These are phyloP conservation scores for Philopotamus ludificatus DNA, from an alignment of 1,140 invertebrate genomes.

Conservation along the genomic window DNA sequence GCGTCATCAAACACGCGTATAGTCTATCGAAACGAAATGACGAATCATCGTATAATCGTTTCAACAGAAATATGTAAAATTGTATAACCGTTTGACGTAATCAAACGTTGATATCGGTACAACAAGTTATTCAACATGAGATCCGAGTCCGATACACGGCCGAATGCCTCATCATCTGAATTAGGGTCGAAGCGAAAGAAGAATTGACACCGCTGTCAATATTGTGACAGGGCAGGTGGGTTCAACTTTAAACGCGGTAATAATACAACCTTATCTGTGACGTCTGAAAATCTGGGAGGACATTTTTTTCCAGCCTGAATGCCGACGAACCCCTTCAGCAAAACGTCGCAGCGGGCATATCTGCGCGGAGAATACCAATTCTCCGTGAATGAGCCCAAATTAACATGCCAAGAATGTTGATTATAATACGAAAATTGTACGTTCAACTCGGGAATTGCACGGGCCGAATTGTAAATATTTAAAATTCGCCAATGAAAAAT, in stretches of 20 bases:
- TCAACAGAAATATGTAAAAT: too few relatives aligned
- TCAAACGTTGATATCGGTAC: too few relatives aligned
- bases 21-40: too few relatives aligned
- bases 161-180: conserved; percentile 3
- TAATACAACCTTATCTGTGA: not conserved
- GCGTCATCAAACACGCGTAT: too few relatives aligned
- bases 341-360: not conserved
- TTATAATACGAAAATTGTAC: too few relatives aligned
- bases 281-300: not conserved
- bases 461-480: too few relatives aligned
- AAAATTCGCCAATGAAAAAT: too few relatives aligned
- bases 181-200: conserved; percentile 6
- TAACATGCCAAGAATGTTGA: not conserved
- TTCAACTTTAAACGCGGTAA: not conserved
- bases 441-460: too few relatives aligned
- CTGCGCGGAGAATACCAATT: not conserved
- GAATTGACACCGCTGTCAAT: conserved; percentile 17
- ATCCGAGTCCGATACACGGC: not conserved
- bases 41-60: too few relatives aligned
- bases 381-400: not conserved
- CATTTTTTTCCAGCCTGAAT: not conserved
- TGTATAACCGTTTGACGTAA: too few relatives aligned
- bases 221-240: conserved; percentile 18
- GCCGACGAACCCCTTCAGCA: not conserved
- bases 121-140: not conserved